Evolutionary conservation across 2,888 invertebrate species (phyloP).

Genomic region (Zootermopsis nevadensis): DNA sequence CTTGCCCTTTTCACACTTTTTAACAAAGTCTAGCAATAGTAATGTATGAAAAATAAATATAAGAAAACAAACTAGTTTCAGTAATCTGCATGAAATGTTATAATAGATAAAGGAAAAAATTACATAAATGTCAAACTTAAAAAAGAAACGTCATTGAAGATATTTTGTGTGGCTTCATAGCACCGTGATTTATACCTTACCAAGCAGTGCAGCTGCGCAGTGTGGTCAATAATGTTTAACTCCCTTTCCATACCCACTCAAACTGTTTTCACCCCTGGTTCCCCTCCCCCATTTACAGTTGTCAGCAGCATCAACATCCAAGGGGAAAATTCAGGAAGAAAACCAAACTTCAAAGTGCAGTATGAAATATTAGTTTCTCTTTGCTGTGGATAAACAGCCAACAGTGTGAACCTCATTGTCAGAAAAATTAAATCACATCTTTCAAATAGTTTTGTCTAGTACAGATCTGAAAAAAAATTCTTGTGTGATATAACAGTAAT

Average conservation of each 20-base stretch:
- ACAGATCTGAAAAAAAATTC: neutral
- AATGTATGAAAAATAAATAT: no score
- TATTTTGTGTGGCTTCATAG: constrained; percentile 31
- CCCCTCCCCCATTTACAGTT: neutral
- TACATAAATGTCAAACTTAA: neutral
- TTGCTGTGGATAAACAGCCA: constrained; percentile 1
- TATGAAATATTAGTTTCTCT: constrained; percentile 26
- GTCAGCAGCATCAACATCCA: constrained; percentile 32
- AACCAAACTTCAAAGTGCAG: constrained; percentile 30
- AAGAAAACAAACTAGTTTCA: no score
- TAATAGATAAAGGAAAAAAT: neutral
- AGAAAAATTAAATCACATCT: no score
- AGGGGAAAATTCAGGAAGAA: constrained; percentile 37
- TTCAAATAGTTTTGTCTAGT: no score
- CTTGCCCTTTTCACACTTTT: no score
- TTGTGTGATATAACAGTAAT: neutral
- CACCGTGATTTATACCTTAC: constrained; percentile 13
- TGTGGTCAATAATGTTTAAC: constrained; percentile 35
- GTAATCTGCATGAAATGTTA: no score
- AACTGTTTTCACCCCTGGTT: constrained; percentile 21
- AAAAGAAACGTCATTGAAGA: neutral
- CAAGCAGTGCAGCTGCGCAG: constrained; percentile 42
- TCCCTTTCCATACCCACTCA: constrained; percentile 33
- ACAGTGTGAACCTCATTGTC: neutral
- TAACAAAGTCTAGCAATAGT: no score